These are phyloP conservation scores for Lutraria rhynchaena DNA, from an alignment of 1,140 invertebrate species.

Conservation along the genomic window DNA sequence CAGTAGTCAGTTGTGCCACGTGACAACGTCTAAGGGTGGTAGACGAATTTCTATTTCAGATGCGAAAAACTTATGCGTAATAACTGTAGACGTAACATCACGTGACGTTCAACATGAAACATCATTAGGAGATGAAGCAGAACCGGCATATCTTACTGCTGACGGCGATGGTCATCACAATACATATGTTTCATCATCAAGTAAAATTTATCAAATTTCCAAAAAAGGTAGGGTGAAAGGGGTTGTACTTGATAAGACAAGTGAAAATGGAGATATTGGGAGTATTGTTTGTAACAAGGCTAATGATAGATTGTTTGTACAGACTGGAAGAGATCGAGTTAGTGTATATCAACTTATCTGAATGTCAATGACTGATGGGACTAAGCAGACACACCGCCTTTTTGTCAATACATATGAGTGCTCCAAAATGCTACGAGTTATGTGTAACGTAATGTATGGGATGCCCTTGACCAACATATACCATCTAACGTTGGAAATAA, in stretches of 20 bases:
- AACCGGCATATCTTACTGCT: constrained; percentile 19
- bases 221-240: constrained; percentile 7
- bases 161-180: constrained; percentile 28
- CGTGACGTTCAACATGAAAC: constrained; percentile 26
- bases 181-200: constrained; percentile 13
- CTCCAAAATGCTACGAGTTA: no score
- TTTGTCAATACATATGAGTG: no score
- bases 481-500: no score
- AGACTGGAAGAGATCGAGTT: constrained; percentile 27
- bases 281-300: constrained; percentile 23
- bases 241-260: neutral
- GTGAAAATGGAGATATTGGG: neutral
- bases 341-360: constrained; percentile 24
- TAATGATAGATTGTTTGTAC: constrained; percentile 31
- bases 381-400: no score
- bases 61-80: constrained; percentile 36
- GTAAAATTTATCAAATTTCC: constrained; percentile 23
- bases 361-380: no score
- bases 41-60: constrained; percentile 29
- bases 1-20: constrained; percentile 14
- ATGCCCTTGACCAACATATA: no score
- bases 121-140: neutral
- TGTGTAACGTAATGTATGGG: no score
- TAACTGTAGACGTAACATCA: constrained; percentile 30
- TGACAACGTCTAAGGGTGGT: constrained; percentile 22